Base-by-base conservation (phyloP, 2,888 invertebrate genomes). In the Nomada hirtipes region DNA sequence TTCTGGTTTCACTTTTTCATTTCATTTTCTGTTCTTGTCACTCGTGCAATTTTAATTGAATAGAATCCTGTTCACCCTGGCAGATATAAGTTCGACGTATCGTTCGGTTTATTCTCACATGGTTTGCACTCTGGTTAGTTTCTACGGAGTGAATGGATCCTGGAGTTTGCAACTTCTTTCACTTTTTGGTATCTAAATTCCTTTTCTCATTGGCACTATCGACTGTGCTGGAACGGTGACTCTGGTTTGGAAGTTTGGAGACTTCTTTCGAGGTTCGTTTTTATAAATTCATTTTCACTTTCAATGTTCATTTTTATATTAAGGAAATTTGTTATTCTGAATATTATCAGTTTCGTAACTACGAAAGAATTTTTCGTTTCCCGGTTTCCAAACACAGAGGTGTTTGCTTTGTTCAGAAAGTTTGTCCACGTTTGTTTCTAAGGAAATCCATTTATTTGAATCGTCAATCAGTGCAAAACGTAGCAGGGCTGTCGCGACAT, bases 401-500 rank as follows among this genome's bases (percentile, higher is more conserved):
- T n/a, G 23, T 42, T 11, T 4, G 1, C 15, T 26, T 4, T 11
- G 4, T 36, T 7, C 15, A 23, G 20, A 11, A 20, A 1, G 4
- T 44, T 57, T 23, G 0, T 20, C 26, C 11, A n/a, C 50, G 23
- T 71, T 71, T 55, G 42, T 65, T 64, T 63, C 59, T 9, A 20
- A 29, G 11, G 2, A 2, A 15, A 15, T 15, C 60, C 47, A 47
- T 13, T 36, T 55, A 7, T 55, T 10, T 29, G 15, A 52, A 52
- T 52, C 26, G 42, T 50, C 64, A 60, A 67, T 72, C 50, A 75
- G 69, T 71, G 67, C 42, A 42, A 57, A 63, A 52, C 29, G 42
- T 47, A 57, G 23, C 52, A 60, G 68, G 89, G 89, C 89, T 90
- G 91, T 90, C 91, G 90, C 88, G 83, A 61, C 76, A 61, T 75